phyloP scores from a whole-genome alignment of 2,113 vertebrate genomes.

The Mirounga angustirostris region DNA sequence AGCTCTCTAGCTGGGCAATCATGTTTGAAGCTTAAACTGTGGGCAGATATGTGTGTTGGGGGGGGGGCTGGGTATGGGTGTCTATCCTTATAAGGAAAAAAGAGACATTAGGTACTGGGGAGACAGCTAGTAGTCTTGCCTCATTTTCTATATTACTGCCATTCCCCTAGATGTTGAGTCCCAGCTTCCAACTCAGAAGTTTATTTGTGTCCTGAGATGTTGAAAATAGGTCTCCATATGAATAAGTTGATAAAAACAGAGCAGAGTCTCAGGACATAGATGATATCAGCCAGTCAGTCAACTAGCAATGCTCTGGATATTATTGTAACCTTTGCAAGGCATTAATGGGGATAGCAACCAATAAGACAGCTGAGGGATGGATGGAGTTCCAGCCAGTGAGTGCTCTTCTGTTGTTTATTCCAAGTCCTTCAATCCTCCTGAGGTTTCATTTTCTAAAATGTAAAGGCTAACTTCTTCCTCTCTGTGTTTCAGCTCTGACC shows the following conservation, averaged over 20 bases:
- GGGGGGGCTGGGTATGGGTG: rapidly evolving
- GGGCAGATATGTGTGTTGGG: not conserved
- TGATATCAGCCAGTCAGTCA: not conserved
- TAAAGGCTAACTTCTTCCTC: not conserved
- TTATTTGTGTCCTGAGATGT: not conserved
- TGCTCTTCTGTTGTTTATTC: not conserved
- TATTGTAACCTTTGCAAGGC: not conserved
- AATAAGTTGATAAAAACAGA: not conserved
- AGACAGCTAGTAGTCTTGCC: not conserved
- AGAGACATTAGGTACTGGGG: not conserved
- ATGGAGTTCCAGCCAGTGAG: not conserved
- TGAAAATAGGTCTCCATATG: not conserved
- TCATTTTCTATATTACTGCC: not conserved
- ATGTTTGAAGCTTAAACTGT: not conserved
- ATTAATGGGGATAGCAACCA: not conserved
- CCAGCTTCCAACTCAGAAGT: not conserved
- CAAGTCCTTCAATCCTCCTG: not conserved
- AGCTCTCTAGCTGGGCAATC: not conserved
- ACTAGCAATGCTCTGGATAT: not conserved
- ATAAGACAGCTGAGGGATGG: not conserved
- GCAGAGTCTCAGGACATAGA: not conserved
- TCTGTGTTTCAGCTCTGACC: not conserved
- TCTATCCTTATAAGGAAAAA: not conserved
- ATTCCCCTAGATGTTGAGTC: not conserved
- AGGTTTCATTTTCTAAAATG: not conserved